Evolutionary conservation across 2,113 vertebrate species (phyloP), one percentile per base, ranked within the genome.

Genomic region (Pantherophis guttatus): DNA sequence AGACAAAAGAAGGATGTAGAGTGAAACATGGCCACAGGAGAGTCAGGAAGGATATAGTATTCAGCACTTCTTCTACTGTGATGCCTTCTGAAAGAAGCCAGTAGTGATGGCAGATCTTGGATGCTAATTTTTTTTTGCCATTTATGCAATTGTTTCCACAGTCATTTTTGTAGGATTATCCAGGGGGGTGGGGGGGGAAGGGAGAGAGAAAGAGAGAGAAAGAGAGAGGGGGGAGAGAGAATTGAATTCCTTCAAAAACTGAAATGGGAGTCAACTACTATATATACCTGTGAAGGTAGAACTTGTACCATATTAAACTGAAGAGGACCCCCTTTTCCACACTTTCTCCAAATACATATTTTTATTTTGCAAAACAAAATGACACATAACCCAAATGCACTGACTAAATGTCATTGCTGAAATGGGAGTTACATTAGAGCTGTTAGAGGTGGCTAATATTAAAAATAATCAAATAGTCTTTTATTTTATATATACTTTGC

Each of bases 161-260:
- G 92, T 39, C 13, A 10, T 86, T 59, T 39, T 86, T 57, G 85
- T 92, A 50, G 93, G 88, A n/a, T 90, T 81, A 50, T 85, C 39
- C 81, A 11, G 55, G 33, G 33, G 33, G 33, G 33, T 5, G 5
- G 5, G 55, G 0, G 55, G 0, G 17, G 5, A 17, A 0, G 5
- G 11, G 6, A 44, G 17, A 39, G 2, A 39, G 75, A 39, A 10
- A 29, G 29, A 33, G 57, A 89, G 52, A 29, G 19, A 33, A 54
- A 89, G 52, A 85, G 17, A 21, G 6, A 21, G 19, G 7, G 15
- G 6, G 3, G 19, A 7, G 75, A 86, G 3, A 8, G 44, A 48
- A 86, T 4, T 39, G 8, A 39, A 86, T 39, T 86, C 39, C 62
- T 5, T 9, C 8, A 33, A 91, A 85, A 13, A 15, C 2, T 85